A percentile compares a stretch with the other conserved stretches of the same genome.
Conservation (phyloP, 2,797 vertebrate genomes). For the Chiloscyllium punctatum region DNA sequence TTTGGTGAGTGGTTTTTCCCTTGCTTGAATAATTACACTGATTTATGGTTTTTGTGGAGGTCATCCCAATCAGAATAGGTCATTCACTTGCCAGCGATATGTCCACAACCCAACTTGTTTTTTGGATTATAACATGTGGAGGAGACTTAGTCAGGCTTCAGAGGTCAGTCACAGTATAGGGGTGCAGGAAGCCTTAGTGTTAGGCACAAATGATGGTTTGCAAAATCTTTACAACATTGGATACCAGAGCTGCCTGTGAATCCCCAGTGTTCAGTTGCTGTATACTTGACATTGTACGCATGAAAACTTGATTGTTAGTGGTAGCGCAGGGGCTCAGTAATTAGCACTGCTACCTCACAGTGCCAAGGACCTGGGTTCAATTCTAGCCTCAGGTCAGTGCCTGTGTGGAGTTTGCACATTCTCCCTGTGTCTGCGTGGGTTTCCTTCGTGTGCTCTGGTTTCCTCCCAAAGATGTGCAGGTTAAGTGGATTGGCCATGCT, state of each 20-base stretch:
- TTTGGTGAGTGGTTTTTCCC: background rate
- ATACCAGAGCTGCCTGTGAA: background rate
- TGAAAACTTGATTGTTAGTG: too few species aligned
- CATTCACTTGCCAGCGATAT: background rate
- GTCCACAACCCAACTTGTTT: background rate
- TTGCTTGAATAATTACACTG: background rate
- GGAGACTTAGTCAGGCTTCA: background rate
- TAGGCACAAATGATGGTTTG: background rate
- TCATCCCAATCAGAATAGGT: background rate
- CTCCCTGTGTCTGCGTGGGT: too few species aligned
- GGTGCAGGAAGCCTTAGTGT: background rate
- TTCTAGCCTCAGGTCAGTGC: too few species aligned
- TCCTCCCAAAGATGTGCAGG: too few species aligned
- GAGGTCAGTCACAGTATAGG: background rate
- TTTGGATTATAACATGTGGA: background rate
- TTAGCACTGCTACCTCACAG: too few species aligned
- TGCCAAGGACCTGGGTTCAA: too few species aligned
- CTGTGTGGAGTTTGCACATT: too few species aligned
- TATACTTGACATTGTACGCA: too few species aligned
- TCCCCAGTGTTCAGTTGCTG: background rate
- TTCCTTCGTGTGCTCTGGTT: too few species aligned
- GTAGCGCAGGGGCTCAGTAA: too few species aligned
- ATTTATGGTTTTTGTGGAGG: background rate
- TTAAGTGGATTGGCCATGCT: too few species aligned
- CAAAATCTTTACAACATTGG: background rate